These are phyloP conservation scores for Eucriotettix oculatus DNA, from an alignment of 2,888 invertebrate genomes.

Conservation along the genomic window DNA sequence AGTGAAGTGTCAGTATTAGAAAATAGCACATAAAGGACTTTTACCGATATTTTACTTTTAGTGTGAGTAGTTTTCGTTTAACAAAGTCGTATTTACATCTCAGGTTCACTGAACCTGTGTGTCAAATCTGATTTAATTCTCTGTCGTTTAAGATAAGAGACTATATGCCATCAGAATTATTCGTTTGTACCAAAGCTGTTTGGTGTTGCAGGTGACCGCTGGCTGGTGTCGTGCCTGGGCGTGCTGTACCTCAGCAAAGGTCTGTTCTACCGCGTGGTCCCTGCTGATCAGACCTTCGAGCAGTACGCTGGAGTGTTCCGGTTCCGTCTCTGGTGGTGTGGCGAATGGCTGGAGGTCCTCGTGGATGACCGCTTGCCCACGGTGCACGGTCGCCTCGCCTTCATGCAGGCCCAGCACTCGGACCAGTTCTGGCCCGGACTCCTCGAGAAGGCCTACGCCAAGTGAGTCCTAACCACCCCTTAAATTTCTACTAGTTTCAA, in stretches of 20 bases:
- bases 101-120: too few relatives aligned
- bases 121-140: too few relatives aligned
- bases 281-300: slow-evolving; percentile 68
- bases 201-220: slow-evolving; percentile 54
- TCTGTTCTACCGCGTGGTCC: slow-evolving; percentile 78
- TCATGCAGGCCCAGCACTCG: slow-evolving; percentile 62
- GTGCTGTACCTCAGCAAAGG: slow-evolving; percentile 72
- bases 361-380: slow-evolving; percentile 83
- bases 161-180: too few relatives aligned
- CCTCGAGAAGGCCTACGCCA: slow-evolving; percentile 84
- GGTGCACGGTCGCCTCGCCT: slow-evolving; percentile 70
- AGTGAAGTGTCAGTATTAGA: too few relatives aligned
- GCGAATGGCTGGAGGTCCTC: slow-evolving; percentile 78
- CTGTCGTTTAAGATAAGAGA: too few relatives aligned
- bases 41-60: too few relatives aligned
- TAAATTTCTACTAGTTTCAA: too few relatives aligned
- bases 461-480: slow-evolving; percentile 35
- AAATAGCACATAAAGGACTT: too few relatives aligned
- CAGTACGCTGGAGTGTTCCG: slow-evolving; percentile 65
- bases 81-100: too few relatives aligned
- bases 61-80: too few relatives aligned
- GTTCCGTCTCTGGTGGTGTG: slow-evolving; percentile 87
- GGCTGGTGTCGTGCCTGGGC: slow-evolving; percentile 79
- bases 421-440: slow-evolving; percentile 81
- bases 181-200: too few relatives aligned